These are phyloP conservation scores for Gambusia affinis DNA, from an alignment of 2,113 vertebrate species.

Conservation along the genomic window DNA sequence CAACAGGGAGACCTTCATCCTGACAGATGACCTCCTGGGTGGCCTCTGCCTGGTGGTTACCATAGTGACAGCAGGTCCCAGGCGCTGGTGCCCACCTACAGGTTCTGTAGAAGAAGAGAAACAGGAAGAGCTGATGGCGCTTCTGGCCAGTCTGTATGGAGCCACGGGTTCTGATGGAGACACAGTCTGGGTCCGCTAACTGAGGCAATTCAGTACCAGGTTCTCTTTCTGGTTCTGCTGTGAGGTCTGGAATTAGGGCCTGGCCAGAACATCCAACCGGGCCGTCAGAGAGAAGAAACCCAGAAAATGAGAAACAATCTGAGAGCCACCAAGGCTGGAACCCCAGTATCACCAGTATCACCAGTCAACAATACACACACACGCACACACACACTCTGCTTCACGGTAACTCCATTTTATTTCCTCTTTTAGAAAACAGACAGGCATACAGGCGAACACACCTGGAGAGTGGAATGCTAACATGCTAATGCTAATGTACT, in stretches of 20 bases:
- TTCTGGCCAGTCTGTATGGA: too few relatives aligned
- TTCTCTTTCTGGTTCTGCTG: too few relatives aligned
- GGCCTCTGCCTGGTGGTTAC: not conserved
- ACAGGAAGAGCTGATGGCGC: not conserved
- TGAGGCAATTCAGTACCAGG: too few relatives aligned
- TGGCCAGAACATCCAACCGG: too few relatives aligned
- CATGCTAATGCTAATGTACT: conserved; percentile 19
- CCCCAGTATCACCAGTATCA: too few relatives aligned
- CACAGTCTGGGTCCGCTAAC: too few relatives aligned
- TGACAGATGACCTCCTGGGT: not conserved
- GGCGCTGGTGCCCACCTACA: not conserved
- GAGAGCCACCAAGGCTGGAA: too few relatives aligned
- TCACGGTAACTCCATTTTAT: not conserved
- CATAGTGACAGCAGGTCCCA: conserved; percentile 1
- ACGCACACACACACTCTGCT: not conserved
- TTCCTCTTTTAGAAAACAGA: not conserved
- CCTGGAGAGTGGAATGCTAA: not conserved
- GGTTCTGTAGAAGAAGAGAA: not conserved
- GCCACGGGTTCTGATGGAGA: too few relatives aligned
- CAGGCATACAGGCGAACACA: not conserved
- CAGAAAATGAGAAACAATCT: too few relatives aligned
- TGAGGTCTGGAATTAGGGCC: too few relatives aligned
- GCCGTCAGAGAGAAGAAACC: too few relatives aligned
- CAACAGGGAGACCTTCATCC: not conserved
- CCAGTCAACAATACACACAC: not conserved